Base-by-base conservation (phyloP, 2,888 invertebrate species). In the Chrysolina americana region DNA sequence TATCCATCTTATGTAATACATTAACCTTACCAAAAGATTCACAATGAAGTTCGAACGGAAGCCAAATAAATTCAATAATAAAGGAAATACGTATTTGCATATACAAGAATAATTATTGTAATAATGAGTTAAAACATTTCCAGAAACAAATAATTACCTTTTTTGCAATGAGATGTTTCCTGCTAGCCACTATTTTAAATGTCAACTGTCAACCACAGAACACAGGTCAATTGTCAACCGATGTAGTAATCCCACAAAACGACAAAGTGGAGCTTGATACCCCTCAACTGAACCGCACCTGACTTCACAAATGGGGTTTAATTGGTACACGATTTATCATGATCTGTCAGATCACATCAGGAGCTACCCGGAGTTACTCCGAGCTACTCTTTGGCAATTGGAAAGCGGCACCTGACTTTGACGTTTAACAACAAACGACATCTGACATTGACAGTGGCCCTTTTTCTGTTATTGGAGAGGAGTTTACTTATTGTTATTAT, bases 401-500 rank as follows among this genome's bases (percentile, higher is more conserved):
- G n/a, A n/a, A n/a, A n/a, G n/a, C n/a, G n/a, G n/a, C 19, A 19
- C 21, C 21, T 11, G 21, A 44, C 2, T 13, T 53, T 53, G 11
- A 21, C 21, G 17, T 53, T 0, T 56, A 23, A 28, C 23, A 59
- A 11, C 1, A 2, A 21, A 13, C 19, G 56, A 56, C 36, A 59
- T 28, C 59, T 59, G 59, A 28, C 59, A 59, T 28, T 9, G 59
- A 28, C 59, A 59, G 28, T 50, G 9, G 28, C 15, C 28, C 3
- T 59, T 23, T 59, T 59, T 59, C 15, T 59, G 59, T 59, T 59
- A 59, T 59, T 59, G 1, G 17, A 17, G 4, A 59, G n/a, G 53
- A 59, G 15, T 59, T 59, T 53, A 21, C 10, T n/a, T 36, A n/a
- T 59, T 28, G 59, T 59, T 59, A 59, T 59, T 59, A 17, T 36